Percentiles rank a stretch among this genome's conserved stretches.
Evolutionary conservation across 2,113 vertebrate genomes (phyloP).

Genomic region (Alligator sinensis): DNA sequence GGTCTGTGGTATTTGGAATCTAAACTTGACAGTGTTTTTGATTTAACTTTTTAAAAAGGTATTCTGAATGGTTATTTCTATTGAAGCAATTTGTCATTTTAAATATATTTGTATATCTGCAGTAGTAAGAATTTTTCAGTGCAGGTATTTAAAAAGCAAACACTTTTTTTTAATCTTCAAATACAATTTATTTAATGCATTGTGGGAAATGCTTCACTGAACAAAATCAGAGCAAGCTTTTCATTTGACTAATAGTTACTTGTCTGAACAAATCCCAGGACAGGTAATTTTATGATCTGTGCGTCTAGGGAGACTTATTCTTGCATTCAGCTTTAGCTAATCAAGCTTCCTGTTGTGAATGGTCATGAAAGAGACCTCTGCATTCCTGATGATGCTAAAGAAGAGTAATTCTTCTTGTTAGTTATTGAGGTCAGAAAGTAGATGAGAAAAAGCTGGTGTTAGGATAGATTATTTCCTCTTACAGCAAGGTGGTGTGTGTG

Average conservation of each 20-base stretch:
- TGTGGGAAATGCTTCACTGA: constrained; percentile 34
- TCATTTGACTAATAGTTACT: constrained; percentile 42
- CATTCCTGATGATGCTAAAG: constrained; percentile 23
- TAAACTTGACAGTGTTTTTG: neutral
- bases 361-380: neutral
- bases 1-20: neutral
- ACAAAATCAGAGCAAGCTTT: constrained; percentile 42
- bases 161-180: constrained; percentile 11
- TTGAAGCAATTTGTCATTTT: constrained; percentile 28
- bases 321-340: constrained; percentile 47
- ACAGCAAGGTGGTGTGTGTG: neutral
- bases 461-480: neutral
- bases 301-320: constrained; percentile 38
- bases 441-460: neutral
- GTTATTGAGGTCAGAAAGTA: neutral
- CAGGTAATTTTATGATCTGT: constrained; percentile 49
- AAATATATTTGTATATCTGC: neutral
- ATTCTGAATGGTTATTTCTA: neutral
- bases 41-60: neutral
- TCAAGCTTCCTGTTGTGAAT: neutral
- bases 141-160: neutral
- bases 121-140: neutral
- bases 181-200: neutral
- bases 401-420: constrained; percentile 4
- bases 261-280: constrained; percentile 52